Evolutionary conservation across 2,797 vertebrate species (phyloP).

Genomic region (Coreius guichenoti): DNA sequence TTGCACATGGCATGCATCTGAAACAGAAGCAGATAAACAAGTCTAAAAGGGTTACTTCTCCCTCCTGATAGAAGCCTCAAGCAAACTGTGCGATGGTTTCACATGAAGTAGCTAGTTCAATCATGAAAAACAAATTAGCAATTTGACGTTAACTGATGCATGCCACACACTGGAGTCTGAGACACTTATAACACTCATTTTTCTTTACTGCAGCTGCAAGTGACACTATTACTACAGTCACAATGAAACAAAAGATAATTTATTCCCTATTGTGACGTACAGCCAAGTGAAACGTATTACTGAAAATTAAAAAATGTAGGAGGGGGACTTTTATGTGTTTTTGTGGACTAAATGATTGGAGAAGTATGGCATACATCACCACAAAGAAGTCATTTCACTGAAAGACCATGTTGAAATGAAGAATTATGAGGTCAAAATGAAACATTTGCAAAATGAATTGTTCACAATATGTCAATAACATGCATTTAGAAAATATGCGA

Average conservation of each 20-base stretch:
- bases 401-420: background rate
- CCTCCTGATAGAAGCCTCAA: background rate
- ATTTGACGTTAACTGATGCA: constrained; percentile 13
- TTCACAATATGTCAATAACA: too few species aligned
- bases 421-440: background rate
- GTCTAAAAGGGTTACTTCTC: background rate
- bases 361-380: background rate
- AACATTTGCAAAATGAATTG: background rate
- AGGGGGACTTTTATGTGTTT: background rate
- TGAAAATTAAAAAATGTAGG: background rate
- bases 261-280: background rate
- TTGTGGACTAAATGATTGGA: background rate
- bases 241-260: background rate
- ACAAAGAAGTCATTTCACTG: background rate
- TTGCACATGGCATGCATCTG: background rate
- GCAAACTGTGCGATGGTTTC: constrained; percentile 10
- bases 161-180: background rate
- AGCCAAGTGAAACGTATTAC: background rate
- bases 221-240: background rate
- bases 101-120: constrained; percentile 22
- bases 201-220: background rate
- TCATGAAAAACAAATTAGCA: constrained; percentile 36
- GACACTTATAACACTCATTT: constrained; percentile 10
- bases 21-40: constrained; percentile 1
- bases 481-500: too few species aligned